phyloP scores from a whole-genome alignment of 1,140 invertebrate genomes.

The Streblospio benedicti region DNA sequence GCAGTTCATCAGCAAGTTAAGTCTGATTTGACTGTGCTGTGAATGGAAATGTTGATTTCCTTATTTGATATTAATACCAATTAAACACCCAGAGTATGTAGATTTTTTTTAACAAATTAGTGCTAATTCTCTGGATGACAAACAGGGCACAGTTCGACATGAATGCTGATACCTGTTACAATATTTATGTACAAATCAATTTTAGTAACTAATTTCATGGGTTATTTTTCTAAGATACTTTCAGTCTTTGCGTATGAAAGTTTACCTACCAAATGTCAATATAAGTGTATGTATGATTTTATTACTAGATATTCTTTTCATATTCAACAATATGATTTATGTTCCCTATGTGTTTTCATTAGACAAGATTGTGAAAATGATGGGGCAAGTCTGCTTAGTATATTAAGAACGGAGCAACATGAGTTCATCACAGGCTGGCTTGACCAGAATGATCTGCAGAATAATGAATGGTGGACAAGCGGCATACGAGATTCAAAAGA shows the following conservation, averaged over 20 bases:
- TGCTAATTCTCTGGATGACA: no score
- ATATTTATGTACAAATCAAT: no score
- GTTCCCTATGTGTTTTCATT: background rate
- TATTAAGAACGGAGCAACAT: conserved; percentile 77
- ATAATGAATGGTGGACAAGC: conserved; percentile 18
- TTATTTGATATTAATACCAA: no score
- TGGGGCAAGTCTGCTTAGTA: conserved; percentile 63
- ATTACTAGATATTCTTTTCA: background rate
- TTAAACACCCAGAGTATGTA: no score
- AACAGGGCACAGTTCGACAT: no score
- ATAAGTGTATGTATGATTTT: background rate
- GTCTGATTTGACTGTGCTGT: no score
- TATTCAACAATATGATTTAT: background rate
- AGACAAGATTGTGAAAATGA: background rate
- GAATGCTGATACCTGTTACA: no score
- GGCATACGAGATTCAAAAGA: conserved; percentile 11
- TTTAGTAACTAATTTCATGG: background rate
- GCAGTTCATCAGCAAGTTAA: no score
- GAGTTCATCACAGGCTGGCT: conserved; percentile 71
- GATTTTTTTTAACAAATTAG: no score
- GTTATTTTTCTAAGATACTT: background rate
- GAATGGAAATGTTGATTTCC: no score
- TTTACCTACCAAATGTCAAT: background rate
- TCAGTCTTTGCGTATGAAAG: background rate
- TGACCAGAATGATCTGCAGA: conserved; percentile 59